Conservation (phyloP, 2,113 vertebrate genomes). For the Hippocampus abdominalis region DNA sequence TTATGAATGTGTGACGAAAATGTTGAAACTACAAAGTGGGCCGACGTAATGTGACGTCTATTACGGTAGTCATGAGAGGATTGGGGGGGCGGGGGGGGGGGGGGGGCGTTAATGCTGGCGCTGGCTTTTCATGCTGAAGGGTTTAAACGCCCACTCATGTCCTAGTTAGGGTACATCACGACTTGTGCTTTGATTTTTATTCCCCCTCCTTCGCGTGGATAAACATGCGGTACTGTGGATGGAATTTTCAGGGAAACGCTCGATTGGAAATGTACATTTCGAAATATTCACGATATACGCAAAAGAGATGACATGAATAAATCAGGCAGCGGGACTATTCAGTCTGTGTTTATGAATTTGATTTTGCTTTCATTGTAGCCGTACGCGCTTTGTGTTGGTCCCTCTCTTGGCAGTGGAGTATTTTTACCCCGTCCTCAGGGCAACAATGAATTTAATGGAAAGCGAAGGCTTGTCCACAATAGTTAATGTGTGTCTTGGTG, state of each 20-base stretch:
- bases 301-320: slow-evolving; percentile 18
- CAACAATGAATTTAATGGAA: slow-evolving; percentile 64
- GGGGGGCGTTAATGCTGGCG: slow-evolving; percentile 7
- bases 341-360: background rate
- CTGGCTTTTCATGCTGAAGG: slow-evolving; percentile 26
- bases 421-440: slow-evolving; percentile 62
- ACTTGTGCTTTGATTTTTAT: background rate
- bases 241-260: background rate
- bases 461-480: slow-evolving; percentile 68
- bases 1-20: background rate
- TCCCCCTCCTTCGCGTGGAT: background rate
- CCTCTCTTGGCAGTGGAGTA: slow-evolving; percentile 45
- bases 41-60: background rate
- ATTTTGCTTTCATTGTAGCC: slow-evolving; percentile 7
- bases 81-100: too few relatives aligned
- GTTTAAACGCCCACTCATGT: slow-evolving; percentile 36
- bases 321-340: background rate
- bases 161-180: slow-evolving; percentile 23
- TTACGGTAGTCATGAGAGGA: slow-evolving; percentile 2
- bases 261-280: background rate
- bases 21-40: background rate
- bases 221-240: background rate
- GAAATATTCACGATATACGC: background rate
- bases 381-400: slow-evolving; percentile 31
- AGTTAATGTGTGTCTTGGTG: slow-evolving; percentile 53